Evolutionary conservation across 2,113 vertebrate genomes (phyloP).

Genomic region (Apodemus sylvaticus): DNA sequence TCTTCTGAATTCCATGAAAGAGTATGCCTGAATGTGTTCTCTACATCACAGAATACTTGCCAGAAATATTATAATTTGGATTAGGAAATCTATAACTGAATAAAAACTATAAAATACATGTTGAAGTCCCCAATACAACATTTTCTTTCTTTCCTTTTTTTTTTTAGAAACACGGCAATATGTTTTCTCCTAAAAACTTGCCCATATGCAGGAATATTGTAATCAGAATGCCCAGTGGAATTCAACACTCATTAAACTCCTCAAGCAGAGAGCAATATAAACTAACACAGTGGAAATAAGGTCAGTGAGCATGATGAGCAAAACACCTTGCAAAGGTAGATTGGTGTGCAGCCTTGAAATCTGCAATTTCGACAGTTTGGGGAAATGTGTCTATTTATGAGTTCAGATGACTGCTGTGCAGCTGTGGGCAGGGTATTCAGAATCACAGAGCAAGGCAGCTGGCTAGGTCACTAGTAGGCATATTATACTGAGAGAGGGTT

Average conservation of each 20-base stretch:
- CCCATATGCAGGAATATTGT: constrained; percentile 59
- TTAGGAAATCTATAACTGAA: constrained; percentile 38
- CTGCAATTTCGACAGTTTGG: constrained; percentile 60
- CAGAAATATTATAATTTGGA: constrained; percentile 42
- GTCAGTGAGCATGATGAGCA: constrained; percentile 76
- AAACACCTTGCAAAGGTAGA: constrained; percentile 74
- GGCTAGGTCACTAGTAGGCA: not conserved
- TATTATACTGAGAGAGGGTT: not conserved
- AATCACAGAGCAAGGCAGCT: not conserved
- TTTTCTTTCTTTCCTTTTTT: not conserved
- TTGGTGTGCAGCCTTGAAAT: constrained; percentile 73
- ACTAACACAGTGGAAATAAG: constrained; percentile 80
- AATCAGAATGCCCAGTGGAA: constrained; percentile 73
- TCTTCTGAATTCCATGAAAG: constrained; percentile 6
- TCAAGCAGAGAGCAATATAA: constrained; percentile 78
- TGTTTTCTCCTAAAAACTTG: constrained; percentile 64
- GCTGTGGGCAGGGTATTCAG: not conserved
- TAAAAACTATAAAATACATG: constrained; percentile 39
- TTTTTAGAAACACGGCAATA: constrained; percentile 26
- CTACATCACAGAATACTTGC: constrained; percentile 37
- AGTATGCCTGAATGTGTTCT: constrained; percentile 21
- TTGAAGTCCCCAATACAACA: not conserved
- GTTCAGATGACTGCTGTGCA: constrained; percentile 29
- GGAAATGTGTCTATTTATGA: constrained; percentile 46
- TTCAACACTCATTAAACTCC: constrained; percentile 75